phyloP scores from a whole-genome alignment of 2,113 vertebrate genomes.

The Furnarius figulus region DNA sequence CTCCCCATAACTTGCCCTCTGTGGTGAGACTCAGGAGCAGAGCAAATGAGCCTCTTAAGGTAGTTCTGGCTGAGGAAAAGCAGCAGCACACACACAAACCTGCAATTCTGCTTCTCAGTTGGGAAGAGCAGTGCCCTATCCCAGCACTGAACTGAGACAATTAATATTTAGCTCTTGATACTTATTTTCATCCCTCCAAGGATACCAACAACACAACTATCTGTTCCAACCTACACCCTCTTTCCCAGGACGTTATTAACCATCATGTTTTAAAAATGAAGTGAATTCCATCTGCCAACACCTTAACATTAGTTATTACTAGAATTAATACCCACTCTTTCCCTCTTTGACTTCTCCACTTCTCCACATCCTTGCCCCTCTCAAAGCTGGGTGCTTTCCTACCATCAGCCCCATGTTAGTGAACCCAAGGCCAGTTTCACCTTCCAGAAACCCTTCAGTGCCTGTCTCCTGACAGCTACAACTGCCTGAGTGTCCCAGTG shows the following conservation, averaged over 20 bases:
- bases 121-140: neutral
- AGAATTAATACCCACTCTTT: neutral
- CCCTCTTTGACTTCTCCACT: neutral
- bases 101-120: neutral
- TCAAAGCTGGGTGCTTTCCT: neutral
- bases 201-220: neutral
- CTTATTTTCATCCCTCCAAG: neutral
- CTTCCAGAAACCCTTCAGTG: neutral
- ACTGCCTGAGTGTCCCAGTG: neutral
- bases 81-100: neutral
- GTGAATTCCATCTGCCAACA: neutral
- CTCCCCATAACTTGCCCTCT: accelerated
- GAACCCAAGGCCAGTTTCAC: neutral
- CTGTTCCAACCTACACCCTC: neutral
- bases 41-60: neutral
- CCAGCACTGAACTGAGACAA: neutral
- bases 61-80: neutral
- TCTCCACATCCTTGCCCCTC: neutral
- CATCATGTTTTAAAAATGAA: neutral
- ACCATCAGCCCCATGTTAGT: neutral
- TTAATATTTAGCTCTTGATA: neutral
- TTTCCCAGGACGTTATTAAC: neutral
- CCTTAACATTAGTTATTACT: neutral
- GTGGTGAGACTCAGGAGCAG: neutral
- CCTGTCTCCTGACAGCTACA: neutral